These are phyloP conservation scores for Tretioscincus oriximinensis DNA, from an alignment of 2,113 vertebrate genomes.

Conservation along the genomic window DNA sequence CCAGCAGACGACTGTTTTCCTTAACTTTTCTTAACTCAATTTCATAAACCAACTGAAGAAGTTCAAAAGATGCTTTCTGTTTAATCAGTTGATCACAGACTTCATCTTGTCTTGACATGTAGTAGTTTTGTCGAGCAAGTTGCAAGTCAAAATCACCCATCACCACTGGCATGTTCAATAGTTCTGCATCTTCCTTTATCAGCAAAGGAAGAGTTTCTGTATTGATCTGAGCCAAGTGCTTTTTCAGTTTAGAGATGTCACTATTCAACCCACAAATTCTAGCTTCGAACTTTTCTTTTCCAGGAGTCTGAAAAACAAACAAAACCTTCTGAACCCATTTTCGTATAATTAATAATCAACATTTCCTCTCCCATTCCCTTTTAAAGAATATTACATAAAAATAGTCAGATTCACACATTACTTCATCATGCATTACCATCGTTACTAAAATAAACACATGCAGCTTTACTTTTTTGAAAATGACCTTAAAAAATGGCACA, in stretches of 20 bases:
- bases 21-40: conserved; percentile 78
- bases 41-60: conserved; percentile 83
- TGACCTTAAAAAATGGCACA: no score
- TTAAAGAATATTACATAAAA: not conserved
- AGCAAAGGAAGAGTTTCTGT: conserved; percentile 73
- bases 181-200: conserved; percentile 78
- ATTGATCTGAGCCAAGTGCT: conserved; percentile 76
- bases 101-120: conserved; percentile 79
- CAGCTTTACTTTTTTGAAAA: no score
- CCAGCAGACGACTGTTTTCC: conserved; percentile 69
- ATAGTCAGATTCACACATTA: no score
- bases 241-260: conserved; percentile 77
- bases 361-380: not conserved
- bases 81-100: conserved; percentile 81
- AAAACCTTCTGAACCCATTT: not conserved
- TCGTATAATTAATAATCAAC: not conserved
- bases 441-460: no score
- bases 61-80: conserved; percentile 88
- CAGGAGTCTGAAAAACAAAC: conserved; percentile 58
- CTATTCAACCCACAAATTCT: conserved; percentile 72
- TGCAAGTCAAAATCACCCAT: conserved; percentile 80
- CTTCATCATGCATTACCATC: no score
- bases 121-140: conserved; percentile 80
- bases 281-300: conserved; percentile 63
- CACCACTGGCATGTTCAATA: conserved; percentile 80